Conservation (phyloP, 2,888 invertebrate genomes). For the Sinopyrophorus schimmeli region DNA sequence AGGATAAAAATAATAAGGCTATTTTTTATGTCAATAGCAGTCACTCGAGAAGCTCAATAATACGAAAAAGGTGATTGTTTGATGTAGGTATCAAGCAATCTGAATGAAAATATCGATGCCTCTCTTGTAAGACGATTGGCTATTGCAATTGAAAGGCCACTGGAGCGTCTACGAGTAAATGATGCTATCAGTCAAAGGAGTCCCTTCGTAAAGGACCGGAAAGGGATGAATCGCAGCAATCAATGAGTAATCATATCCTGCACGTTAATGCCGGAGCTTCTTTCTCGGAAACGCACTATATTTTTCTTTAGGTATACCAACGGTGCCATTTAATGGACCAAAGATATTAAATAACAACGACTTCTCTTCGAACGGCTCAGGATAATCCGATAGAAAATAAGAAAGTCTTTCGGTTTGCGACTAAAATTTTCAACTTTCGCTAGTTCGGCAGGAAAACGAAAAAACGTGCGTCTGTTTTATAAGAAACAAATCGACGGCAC, state of each 20-base stretch:
- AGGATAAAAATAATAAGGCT: too few relatives aligned
- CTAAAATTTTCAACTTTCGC: too few relatives aligned
- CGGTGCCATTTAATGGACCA: conserved; percentile 11
- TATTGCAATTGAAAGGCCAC: conserved; percentile 31
- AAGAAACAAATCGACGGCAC: too few relatives aligned
- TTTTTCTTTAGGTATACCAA: conserved; percentile 21
- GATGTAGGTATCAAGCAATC: too few relatives aligned
- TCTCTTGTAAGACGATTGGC: conserved; percentile 31
- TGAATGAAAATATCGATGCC: too few relatives aligned
- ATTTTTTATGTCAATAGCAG: too few relatives aligned
- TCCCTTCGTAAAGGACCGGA: conserved; percentile 29
- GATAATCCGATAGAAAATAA: conserved; percentile 9
- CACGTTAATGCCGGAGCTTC: conserved; percentile 34
- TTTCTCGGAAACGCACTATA: conserved; percentile 20
- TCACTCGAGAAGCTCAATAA: too few relatives aligned
- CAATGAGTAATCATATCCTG: conserved; percentile 38
- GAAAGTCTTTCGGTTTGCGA: too few relatives aligned
- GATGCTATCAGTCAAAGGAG: conserved; percentile 33
- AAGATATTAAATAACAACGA: conserved; percentile 14
- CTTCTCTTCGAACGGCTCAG: conserved; percentile 1
- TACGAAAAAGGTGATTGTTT: too few relatives aligned
- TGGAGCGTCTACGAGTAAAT: conserved; percentile 32
- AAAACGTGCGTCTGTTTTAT: too few relatives aligned
- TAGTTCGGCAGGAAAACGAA: too few relatives aligned
- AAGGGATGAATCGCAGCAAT: conserved; percentile 35